phyloP scores from a whole-genome alignment of 2,888 invertebrate genomes.

The Onchidella celtica region DNA sequence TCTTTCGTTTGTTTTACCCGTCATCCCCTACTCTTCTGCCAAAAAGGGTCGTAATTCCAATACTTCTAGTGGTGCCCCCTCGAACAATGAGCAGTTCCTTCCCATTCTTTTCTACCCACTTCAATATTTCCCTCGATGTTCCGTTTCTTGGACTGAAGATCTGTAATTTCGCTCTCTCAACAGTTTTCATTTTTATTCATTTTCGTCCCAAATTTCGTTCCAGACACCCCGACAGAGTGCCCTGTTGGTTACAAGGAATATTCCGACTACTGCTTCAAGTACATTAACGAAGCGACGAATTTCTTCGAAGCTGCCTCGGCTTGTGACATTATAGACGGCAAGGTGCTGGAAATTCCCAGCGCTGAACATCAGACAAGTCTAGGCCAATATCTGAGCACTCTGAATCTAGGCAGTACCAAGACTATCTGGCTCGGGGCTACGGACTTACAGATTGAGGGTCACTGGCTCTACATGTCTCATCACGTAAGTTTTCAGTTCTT shows the following conservation, averaged over 20 bases:
- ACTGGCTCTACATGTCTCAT: neutral
- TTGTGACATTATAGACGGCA: slow-evolving; percentile 30
- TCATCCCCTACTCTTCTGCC: no score
- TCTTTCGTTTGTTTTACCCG: no score
- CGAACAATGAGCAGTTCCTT: no score
- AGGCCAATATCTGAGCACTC: neutral
- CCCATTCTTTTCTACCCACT: no score
- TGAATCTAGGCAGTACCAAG: neutral
- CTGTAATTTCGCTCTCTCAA: no score
- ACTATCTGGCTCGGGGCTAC: slow-evolving; percentile 32
- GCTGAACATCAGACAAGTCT: neutral
- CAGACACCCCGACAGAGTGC: neutral
- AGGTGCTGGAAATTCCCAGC: neutral
- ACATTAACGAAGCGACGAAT: neutral
- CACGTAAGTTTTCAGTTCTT: no score
- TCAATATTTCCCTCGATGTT: no score
- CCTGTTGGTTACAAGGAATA: neutral
- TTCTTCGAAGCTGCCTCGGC: slow-evolving; percentile 25
- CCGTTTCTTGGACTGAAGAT: no score
- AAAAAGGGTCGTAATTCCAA: no score
- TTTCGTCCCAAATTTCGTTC: no score
- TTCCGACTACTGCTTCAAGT: neutral
- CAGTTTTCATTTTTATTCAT: no score
- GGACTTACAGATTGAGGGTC: slow-evolving; percentile 11
- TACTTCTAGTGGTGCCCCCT: no score